Evolutionary conservation across 2,113 vertebrate species (phyloP).

Genomic region (Triplophysa dalaica): DNA sequence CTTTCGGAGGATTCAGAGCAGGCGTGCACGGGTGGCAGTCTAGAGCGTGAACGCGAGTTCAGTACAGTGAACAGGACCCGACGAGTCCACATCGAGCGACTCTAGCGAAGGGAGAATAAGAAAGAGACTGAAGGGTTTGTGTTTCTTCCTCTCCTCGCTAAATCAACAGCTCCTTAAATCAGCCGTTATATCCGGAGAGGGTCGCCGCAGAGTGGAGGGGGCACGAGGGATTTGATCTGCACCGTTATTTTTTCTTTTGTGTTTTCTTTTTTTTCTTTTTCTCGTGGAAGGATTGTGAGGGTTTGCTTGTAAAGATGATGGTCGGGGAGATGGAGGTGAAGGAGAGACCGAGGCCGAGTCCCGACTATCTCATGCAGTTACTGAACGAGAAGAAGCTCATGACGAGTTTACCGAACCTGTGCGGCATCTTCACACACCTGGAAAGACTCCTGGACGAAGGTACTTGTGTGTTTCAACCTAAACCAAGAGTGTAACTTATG

Average conservation of each 20-base stretch:
- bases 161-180: conserved; percentile 60
- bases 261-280: conserved; percentile 47
- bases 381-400: conserved; percentile 84
- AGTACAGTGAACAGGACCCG: conserved; percentile 67
- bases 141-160: conserved; percentile 46
- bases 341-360: conserved; percentile 85
- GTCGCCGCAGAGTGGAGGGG: conserved; percentile 66
- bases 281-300: conserved; percentile 70
- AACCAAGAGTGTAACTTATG: background rate
- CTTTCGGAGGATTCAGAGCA: conserved; percentile 64
- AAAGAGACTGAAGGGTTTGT: conserved; percentile 17
- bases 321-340: conserved; percentile 85
- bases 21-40: conserved; percentile 69
- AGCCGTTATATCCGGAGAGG: conserved; percentile 53
- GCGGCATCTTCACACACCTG: conserved; percentile 82
- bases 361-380: conserved; percentile 84
- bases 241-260: conserved; percentile 68
- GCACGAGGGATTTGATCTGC: conserved; percentile 68
- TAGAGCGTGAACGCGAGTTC: conserved; percentile 70
- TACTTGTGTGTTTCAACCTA: conserved; percentile 54
- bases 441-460: conserved; percentile 82
- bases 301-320: conserved; percentile 78
- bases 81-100: conserved; percentile 55
- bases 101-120: conserved; percentile 67
- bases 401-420: conserved; percentile 82